Evolutionary conservation across 1,140 invertebrate genomes (phyloP), one percentile per base, ranked within the genome.

Genomic region (Bombus affinis): DNA sequence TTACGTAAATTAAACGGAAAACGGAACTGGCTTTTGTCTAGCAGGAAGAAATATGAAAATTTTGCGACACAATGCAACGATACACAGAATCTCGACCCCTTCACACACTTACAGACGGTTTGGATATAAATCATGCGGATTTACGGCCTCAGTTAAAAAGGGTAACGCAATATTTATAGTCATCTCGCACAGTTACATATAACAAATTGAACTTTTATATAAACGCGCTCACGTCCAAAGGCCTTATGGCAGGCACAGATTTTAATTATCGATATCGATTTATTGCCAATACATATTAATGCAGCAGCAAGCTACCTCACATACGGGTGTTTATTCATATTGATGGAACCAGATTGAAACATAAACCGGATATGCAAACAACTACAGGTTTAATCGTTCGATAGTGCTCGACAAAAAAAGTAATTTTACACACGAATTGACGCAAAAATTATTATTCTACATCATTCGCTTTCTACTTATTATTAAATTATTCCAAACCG

Each of bases 261-360:
- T 95, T 95, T 94, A 95, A 95, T 95, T 95, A 95, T 94, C 94
- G 94, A 95, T 95, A 95, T 95, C 93, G 94, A 95, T 95, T 95
- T 94, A 94, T 94, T 92, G 94, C 92, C 93, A 94, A 94, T 94
- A 94, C 93, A 95, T 94, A 94, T 94, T 94, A 94, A 94, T 94
- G 91, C 87, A 89, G 80, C 81, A 75, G 76, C 89, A 81, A 84
- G 89, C 91, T 86, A 90, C 91, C 91, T 91, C 91, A 91, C 90
- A 88, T 89, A 85, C 81, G 82, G 87, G 90, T 94, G 92, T 94
- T 94, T 94, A 94, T 94, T 94, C 91, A 92, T 92, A 94, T 93
- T 94, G 92, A 95, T 94, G 90, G 85, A 92, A 93, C 92, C 92
- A 88, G 93, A 94, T 94, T 93, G 92, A 94, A 94, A 94, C 93